Evolutionary conservation across 2,797 vertebrate genomes (phyloP).

Genomic region (Petrocephalus schoutedeni): DNA sequence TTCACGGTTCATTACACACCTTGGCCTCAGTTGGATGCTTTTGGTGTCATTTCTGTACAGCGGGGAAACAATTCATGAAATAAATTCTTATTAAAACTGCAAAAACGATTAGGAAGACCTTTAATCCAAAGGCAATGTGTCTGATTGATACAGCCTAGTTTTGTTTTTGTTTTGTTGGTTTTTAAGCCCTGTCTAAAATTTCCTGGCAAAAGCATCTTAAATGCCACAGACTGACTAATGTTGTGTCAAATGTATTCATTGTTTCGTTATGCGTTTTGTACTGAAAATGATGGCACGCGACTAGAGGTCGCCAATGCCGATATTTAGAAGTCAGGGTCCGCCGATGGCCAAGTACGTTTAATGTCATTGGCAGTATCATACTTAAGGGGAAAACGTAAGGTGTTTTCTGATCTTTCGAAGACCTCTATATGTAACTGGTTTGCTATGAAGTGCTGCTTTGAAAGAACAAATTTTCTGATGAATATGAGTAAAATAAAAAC

Average conservation of each 20-base stretch:
- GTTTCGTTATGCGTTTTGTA: neutral
- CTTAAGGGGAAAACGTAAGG: too few species aligned
- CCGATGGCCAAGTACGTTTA: too few species aligned
- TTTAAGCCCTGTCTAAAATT: too few species aligned
- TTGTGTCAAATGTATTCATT: neutral
- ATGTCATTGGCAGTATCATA: too few species aligned
- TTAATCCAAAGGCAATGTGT: neutral
- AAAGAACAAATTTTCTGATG: too few species aligned
- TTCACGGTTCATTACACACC: neutral
- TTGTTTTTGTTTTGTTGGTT: neutral
- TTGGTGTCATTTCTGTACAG: neutral
- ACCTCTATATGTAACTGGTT: too few species aligned
- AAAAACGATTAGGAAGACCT: neutral
- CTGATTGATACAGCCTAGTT: neutral
- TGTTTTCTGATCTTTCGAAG: too few species aligned
- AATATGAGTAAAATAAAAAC: too few species aligned
- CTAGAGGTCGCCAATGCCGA: too few species aligned
- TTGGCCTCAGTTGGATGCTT: neutral
- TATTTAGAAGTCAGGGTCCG: too few species aligned
- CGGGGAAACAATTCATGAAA: neutral
- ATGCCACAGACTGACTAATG: neutral
- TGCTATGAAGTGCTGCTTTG: too few species aligned
- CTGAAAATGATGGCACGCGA: neutral
- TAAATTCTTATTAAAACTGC: neutral
- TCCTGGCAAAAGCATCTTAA: neutral